These are phyloP conservation scores for Heliconius ethilla DNA, from an alignment of 2,888 invertebrate genomes.

Conservation along the genomic window DNA sequence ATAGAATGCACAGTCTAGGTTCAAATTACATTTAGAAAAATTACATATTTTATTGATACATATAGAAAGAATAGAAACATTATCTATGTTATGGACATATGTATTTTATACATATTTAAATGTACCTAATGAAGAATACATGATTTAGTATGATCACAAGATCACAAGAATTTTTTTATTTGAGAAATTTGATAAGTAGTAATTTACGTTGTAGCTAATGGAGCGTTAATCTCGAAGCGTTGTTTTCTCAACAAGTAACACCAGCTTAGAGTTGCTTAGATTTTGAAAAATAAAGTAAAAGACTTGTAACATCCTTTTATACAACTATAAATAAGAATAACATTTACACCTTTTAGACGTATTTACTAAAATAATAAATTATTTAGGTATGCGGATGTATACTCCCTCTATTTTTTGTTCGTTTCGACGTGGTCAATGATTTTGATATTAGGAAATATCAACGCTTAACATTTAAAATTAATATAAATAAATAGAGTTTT, in stretches of 20 bases:
- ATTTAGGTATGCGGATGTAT: conserved; percentile 1
- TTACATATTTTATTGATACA: background rate
- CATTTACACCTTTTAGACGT: background rate
- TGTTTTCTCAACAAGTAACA: conserved; percentile 20
- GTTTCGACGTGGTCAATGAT: background rate
- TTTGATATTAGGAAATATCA: background rate
- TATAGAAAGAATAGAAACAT: background rate
- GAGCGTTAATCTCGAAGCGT: conserved; percentile 24
- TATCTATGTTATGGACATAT: no score
- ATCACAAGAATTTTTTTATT: background rate
- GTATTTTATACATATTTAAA: no score
- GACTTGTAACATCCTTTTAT: background rate
- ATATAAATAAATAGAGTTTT: background rate
- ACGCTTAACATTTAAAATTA: background rate
- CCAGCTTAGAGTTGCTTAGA: background rate
- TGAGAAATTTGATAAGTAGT: conserved; percentile 22
- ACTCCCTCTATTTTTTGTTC: background rate
- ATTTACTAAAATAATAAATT: background rate
- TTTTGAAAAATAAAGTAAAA: background rate
- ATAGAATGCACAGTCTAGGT: background rate
- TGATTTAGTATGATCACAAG: background rate
- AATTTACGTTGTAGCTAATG: conserved; percentile 28
- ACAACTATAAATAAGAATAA: no score
- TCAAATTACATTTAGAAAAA: background rate
- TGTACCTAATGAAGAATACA: background rate